A percentile compares a stretch with the other conserved stretches of the same genome.
phyloP scores from a whole-genome alignment of 2,888 invertebrate genomes.

The Odontothrips loti region DNA sequence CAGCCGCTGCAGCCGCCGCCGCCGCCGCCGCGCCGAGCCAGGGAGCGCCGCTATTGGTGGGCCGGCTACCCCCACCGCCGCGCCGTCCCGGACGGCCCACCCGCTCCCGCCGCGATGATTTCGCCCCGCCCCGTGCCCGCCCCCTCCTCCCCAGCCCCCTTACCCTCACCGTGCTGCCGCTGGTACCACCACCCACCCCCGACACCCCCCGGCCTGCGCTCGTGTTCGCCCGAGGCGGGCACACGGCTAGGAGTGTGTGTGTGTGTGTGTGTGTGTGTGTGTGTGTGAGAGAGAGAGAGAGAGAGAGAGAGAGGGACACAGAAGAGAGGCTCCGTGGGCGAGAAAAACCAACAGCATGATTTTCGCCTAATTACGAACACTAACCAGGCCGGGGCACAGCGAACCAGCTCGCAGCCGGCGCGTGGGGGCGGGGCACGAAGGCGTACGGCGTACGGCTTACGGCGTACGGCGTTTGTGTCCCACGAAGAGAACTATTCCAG shows the following conservation, averaged over 20 bases:
- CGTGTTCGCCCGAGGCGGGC: neutral
- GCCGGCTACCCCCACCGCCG: neutral
- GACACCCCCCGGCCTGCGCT: neutral
- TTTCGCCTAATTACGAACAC: conserved; percentile 1
- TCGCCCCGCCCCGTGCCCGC: neutral
- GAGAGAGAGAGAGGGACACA: neutral
- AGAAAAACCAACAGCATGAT: conserved; percentile 14
- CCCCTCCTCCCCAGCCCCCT: neutral
- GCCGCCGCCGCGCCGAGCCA: neutral
- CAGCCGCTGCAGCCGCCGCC: neutral
- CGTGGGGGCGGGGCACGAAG: neutral
- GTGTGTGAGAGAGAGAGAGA: neutral
- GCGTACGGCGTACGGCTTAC: neutral
- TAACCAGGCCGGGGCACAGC: neutral
- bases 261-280: neutral
- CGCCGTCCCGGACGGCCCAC: neutral
- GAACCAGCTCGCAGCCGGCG: too few species aligned
- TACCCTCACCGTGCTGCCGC: neutral
- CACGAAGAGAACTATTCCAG: too few species aligned
- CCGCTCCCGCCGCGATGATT: too few species aligned
- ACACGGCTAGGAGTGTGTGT: too few species aligned
- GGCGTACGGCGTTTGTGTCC: too few species aligned
- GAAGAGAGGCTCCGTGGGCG: neutral
- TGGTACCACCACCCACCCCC: neutral
- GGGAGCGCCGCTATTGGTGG: neutral